These are phyloP conservation scores for Sebastes elongatus DNA, from an alignment of 2,797 vertebrate species.

Conservation along the genomic window DNA sequence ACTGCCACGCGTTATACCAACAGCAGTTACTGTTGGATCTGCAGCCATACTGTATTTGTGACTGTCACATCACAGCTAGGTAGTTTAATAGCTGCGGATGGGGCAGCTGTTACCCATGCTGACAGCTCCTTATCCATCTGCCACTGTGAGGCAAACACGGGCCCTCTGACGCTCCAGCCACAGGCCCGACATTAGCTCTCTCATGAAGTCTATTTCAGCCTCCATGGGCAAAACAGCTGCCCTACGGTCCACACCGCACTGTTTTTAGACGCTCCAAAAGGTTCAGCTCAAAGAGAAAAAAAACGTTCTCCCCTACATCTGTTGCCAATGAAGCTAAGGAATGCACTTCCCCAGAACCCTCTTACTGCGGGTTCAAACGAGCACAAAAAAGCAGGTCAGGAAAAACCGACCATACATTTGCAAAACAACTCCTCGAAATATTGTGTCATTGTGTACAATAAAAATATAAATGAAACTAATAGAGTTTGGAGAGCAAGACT, in stretches of 20 bases:
- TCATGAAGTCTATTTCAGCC: conserved; percentile 81
- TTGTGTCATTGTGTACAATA: neutral
- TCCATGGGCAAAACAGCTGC: conserved; percentile 79
- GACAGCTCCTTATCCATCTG: conserved; percentile 80
- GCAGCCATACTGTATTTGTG: conserved; percentile 6
- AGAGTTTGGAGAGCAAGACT: neutral
- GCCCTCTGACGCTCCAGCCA: conserved; percentile 64
- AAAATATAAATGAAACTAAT: neutral
- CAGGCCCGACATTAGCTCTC: conserved; percentile 72
- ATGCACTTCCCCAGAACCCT: conserved; percentile 75
- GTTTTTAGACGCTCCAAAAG: conserved; percentile 79
- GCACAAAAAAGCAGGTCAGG: conserved; percentile 51
- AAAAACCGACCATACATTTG: conserved; percentile 5
- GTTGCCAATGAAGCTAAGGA: conserved; percentile 85
- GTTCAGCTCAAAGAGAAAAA: conserved; percentile 65
- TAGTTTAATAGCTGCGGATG: conserved; percentile 59
- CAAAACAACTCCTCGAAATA: conserved; percentile 23
- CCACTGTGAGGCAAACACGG: conserved; percentile 58
- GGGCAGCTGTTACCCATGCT: conserved; percentile 69
- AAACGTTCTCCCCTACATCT: conserved; percentile 80
- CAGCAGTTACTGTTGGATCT: conserved; percentile 33
- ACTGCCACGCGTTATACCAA: neutral
- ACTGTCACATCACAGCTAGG: conserved; percentile 52
- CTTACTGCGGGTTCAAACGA: conserved; percentile 63
- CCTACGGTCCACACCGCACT: conserved; percentile 60